A percentile compares a stretch with the other conserved stretches of the same genome.
Conservation (phyloP, 2,113 vertebrate species). For the Gymnorhina tibicen region DNA sequence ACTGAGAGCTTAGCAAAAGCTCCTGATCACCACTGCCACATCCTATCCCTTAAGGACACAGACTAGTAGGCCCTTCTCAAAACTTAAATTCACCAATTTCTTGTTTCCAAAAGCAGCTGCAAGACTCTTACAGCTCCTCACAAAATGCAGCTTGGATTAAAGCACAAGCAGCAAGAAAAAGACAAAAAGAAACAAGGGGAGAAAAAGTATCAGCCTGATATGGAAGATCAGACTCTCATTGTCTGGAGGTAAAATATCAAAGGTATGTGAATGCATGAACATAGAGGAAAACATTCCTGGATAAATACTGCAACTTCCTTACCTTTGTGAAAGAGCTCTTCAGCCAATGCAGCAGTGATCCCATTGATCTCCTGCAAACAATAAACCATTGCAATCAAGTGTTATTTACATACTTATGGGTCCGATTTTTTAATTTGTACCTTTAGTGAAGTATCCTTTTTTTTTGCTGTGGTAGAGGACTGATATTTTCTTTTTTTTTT, state of each 20-base stretch:
- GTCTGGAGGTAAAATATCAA: not conserved
- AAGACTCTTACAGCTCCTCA: not conserved
- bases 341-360: conserved; percentile 89
- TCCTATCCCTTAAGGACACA: not conserved
- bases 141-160: not conserved
- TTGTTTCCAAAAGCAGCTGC: not conserved
- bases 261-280: not conserved
- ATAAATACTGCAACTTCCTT: not conserved
- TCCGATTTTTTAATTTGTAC: not conserved
- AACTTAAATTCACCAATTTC: not conserved
- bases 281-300: not conserved
- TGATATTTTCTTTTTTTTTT: not conserved
- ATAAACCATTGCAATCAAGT: not conserved
- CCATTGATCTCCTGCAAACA: conserved; percentile 89
- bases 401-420: not conserved
- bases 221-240: not conserved
- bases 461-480: too few species aligned
- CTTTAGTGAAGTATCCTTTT: not conserved
- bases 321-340: conserved; percentile 96
- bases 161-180: not conserved
- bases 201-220: not conserved
- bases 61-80: not conserved
- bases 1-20: not conserved
- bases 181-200: not conserved
- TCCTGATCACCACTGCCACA: not conserved